These are phyloP conservation scores for Acholoe squamosa DNA, from an alignment of 2,888 invertebrate species.

Conservation along the genomic window DNA sequence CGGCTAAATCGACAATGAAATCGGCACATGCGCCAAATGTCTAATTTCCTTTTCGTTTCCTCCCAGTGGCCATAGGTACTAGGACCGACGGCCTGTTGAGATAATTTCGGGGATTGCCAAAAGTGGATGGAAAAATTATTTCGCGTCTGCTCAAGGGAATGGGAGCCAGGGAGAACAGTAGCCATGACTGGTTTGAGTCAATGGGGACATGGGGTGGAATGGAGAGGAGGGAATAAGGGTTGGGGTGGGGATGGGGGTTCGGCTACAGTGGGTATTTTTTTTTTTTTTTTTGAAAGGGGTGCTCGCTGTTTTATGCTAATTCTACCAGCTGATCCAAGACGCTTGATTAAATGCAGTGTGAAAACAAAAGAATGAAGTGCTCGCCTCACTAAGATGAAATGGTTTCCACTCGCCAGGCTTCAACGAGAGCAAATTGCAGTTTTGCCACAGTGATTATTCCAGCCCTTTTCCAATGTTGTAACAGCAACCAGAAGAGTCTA, in stretches of 20 bases:
- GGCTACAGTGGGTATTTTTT: not conserved
- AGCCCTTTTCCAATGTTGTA: not conserved
- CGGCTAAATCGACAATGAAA: slow-evolving; percentile 57
- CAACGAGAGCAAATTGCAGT: not conserved
- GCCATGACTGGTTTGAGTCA: not conserved
- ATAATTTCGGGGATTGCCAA: slow-evolving; percentile 45
- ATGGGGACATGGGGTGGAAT: not conserved
- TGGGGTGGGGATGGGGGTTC: not conserved
- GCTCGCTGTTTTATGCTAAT: slow-evolving; percentile 34
- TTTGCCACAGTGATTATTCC: not conserved
- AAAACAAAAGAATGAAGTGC: slow-evolving; percentile 46
- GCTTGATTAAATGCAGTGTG: slow-evolving; percentile 55
- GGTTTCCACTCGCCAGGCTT: slow-evolving; percentile 9
- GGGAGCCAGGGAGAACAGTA: not conserved
- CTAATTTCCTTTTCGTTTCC: slow-evolving; percentile 62
- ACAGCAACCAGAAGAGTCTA: not conserved
- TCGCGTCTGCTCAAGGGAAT: slow-evolving; percentile 4
- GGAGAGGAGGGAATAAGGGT: not conserved
- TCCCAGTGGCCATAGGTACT: slow-evolving; percentile 7
- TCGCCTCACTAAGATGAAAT: not conserved
- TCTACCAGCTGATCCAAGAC: slow-evolving; percentile 40
- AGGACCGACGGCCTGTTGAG: slow-evolving; percentile 24
- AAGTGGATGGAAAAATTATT: slow-evolving; percentile 55
- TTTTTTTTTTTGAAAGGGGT: not conserved
- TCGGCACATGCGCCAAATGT: slow-evolving; percentile 55